Conservation (phyloP, 1,140 invertebrate genomes). For the Drosophila sulfurigaster region DNA sequence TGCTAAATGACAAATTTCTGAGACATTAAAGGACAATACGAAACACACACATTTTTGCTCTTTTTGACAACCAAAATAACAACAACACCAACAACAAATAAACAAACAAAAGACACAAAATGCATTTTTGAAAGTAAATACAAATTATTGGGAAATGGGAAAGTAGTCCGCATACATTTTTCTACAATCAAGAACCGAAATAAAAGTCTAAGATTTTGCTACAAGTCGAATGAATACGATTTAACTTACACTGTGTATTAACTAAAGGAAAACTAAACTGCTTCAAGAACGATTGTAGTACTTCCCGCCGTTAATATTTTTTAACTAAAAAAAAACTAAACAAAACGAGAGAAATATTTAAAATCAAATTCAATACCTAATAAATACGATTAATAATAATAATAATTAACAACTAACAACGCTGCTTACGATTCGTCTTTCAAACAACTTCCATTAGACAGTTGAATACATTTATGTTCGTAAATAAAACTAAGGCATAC, state of each 20-base stretch:
- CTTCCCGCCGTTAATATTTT: constrained; percentile 82
- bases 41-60: constrained; percentile 67
- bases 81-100: constrained; percentile 14
- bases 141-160: constrained; percentile 34
- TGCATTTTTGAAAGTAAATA: constrained; percentile 58
- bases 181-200: constrained; percentile 72
- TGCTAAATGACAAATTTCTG: constrained; percentile 73
- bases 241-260: constrained; percentile 47
- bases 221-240: constrained; percentile 72
- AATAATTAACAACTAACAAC: constrained; percentile 15
- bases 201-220: constrained; percentile 67
- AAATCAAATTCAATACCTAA: constrained; percentile 29
- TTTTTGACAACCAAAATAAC: constrained; percentile 50
- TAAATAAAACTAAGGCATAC: constrained; percentile 4
- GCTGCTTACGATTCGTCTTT: constrained; percentile 73
- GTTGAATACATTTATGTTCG: constrained; percentile 36
- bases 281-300: constrained; percentile 76
- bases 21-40: constrained; percentile 82
- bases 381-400: constrained; percentile 42
- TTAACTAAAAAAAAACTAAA: constrained; percentile 53
- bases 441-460: constrained; percentile 67
- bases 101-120: constrained; percentile 27
- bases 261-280: constrained; percentile 35
- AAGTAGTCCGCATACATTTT: constrained; percentile 71
- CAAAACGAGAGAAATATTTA: constrained; percentile 32